Base-by-base conservation (phyloP, 2,888 invertebrate genomes). In the Trachelus stipa region DNA sequence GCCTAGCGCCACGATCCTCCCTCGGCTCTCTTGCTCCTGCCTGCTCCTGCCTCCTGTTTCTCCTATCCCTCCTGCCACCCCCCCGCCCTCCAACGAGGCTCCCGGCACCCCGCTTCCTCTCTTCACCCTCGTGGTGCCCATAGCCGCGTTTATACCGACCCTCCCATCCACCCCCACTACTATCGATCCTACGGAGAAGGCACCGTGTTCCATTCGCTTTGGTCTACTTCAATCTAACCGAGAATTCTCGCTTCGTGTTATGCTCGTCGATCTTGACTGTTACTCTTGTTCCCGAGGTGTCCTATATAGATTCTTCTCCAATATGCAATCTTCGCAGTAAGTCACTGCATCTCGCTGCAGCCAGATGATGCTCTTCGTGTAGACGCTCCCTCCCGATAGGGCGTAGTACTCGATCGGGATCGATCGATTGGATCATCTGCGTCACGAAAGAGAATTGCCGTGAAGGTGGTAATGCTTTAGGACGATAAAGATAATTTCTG, bases 121-220 rank as follows among this genome's bases (percentile, higher is more conserved):
- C 56, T 56, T 23, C 23, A 9, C 23, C 56, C 23, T 56, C 56
- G 9, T 56, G 56, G 56, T 56, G 23, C 56, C 56, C 56, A 23
- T 56, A 23, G 56, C 56, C 23, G 56, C 56, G 56, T 56, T 56
- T 56, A 56, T 56, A 56, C 56, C 56, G 74, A 56, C 56, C 56
- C 56, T 56, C 56, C 56, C 56, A 56, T 56, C 56, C 56, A 56
- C 73, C 73, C 86, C 87, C 85, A 82, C 87, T 82, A 84, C 83
- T 88, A 88, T 88, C 88, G 88, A 88, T 88, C 88, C 85, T 85
- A 83, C 82, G 1, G 83, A 83, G 82, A 82, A 85, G 82, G 83
- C 83, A 80, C 74, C 81, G 84, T 81, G 84, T 86, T 85, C 84
- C 82, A 85, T 82, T 87, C 85, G 84, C 84, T 77, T 79, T 80